phyloP scores from a whole-genome alignment of 2,888 invertebrate species.

The Megaustenia siamemsis region DNA sequence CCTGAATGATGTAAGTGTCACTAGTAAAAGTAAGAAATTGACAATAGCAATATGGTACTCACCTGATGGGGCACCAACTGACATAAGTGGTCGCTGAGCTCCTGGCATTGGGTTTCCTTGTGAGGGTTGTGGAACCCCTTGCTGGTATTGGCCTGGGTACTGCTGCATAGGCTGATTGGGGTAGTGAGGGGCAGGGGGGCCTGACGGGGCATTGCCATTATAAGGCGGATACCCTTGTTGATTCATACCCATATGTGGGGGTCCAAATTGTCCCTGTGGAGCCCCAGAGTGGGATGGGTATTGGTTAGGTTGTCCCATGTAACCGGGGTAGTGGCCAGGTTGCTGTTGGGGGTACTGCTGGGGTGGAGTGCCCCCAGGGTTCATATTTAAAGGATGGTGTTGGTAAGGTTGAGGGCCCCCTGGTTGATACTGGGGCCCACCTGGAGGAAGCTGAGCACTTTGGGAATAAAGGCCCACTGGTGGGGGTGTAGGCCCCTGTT shows the following conservation, averaged over 20 bases:
- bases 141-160: constrained; percentile 43
- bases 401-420: constrained; percentile 27
- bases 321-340: constrained; percentile 36
- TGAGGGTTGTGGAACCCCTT: constrained; percentile 1
- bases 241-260: constrained; percentile 31
- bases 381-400: constrained; percentile 36
- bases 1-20: too few species aligned
- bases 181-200: constrained; percentile 23
- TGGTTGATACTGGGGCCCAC: constrained; percentile 37
- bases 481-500: constrained; percentile 25
- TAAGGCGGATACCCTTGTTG: constrained; percentile 45
- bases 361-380: constrained; percentile 10
- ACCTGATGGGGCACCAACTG: constrained; percentile 30
- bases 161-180: constrained; percentile 40
- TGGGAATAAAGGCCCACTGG: constrained; percentile 13
- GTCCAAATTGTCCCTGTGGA: constrained; percentile 28
- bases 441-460: neutral
- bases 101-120: constrained; percentile 30
- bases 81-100: constrained; percentile 11
- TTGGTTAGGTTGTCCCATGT: constrained; percentile 42
- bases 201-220: constrained; percentile 6
- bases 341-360: constrained; percentile 46
- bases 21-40: neutral
- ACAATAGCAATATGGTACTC: neutral
- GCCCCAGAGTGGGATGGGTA: constrained; percentile 44